These are phyloP conservation scores for Chauna torquata DNA, from an alignment of 2,113 vertebrate species.

Conservation along the genomic window DNA sequence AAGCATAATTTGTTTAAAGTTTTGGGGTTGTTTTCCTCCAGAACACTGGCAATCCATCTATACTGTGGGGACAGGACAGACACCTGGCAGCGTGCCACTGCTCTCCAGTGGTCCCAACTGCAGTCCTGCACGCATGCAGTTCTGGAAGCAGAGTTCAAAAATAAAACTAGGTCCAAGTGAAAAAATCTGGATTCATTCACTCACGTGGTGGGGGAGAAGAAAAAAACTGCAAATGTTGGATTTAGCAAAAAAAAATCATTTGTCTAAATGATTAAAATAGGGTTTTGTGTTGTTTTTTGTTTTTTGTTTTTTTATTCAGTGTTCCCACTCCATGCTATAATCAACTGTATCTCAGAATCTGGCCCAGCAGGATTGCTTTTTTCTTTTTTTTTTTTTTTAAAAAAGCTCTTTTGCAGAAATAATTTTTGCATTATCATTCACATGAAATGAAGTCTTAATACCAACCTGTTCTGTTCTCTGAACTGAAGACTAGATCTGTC, in stretches of 20 bases:
- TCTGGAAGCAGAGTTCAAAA: constrained; percentile 34
- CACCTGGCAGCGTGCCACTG: neutral
- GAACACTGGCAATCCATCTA: neutral
- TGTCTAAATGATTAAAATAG: constrained; percentile 9
- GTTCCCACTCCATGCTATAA: neutral
- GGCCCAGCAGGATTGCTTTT: constrained; percentile 6
- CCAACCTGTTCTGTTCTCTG: neutral
- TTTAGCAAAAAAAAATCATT: constrained; percentile 14
- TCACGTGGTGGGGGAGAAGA: neutral
- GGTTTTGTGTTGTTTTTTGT: neutral
- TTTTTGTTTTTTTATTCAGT: neutral
- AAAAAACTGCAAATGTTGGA: neutral
- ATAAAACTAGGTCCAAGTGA: constrained; percentile 33
- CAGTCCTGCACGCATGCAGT: constrained; percentile 29
- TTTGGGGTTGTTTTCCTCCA: constrained; percentile 48
- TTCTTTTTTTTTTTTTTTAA: neutral
- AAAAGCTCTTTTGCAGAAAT: constrained; percentile 19
- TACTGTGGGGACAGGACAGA: neutral
- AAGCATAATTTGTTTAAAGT: constrained; percentile 54
- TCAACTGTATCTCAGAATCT: constrained; percentile 12
- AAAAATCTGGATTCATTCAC: constrained; percentile 22
- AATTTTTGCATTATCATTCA: constrained; percentile 28
- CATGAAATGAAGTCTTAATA: constrained; percentile 35
- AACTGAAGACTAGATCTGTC: neutral
- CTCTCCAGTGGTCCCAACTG: constrained; percentile 1